Base-by-base conservation (phyloP, 2,113 vertebrate genomes). In the Pitta sordida region DNA sequence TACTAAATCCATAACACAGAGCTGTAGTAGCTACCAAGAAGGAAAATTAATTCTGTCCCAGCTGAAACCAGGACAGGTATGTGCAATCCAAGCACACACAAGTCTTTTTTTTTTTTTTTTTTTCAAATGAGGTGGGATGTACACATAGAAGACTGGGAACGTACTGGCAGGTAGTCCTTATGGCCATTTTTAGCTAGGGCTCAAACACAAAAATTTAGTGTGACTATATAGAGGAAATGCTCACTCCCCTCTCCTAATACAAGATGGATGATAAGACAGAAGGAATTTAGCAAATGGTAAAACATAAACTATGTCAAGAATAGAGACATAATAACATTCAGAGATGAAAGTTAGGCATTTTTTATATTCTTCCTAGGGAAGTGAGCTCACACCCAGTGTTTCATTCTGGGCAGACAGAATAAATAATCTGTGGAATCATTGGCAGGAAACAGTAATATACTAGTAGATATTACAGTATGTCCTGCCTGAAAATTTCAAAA, bases 401-500 rank as follows among this genome's bases (percentile, higher is more conserved):
- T 94, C 63, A 87, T 58, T 30, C 60, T 89, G 84, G 53, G 27
- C 78, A 76, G 70, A n/a, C 30, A 58, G 81, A 92, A 88, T 91
- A 92, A 91, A 88, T 92, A 92, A 91, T 91, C 83, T 69, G 23
- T 44, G 7, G 58, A 32, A 49, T 84, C 78, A 77, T 65, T 87
- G 51, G 20, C 77, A 91, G 70, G 58, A 83, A 93, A 68, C 69
- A 75, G n/a, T 87, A 71, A 71, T 75, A 37, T 91, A 86, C 75
- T n/a, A 64, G 39, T 68, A 86, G 39, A 49, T 52, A 83, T 86
- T 81, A 73, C 80, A 88, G 55, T 91, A 81, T 91, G 90, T 82
- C 76, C 53, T 91, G 46, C 46, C 55, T 58, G 67, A 93, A 93
- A 92, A 91, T 73, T 89, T 96, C 62, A 34, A 78, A 92, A 73